Conservation (phyloP, 2,888 invertebrate species). For the Holacanthella duospinosa region DNA sequence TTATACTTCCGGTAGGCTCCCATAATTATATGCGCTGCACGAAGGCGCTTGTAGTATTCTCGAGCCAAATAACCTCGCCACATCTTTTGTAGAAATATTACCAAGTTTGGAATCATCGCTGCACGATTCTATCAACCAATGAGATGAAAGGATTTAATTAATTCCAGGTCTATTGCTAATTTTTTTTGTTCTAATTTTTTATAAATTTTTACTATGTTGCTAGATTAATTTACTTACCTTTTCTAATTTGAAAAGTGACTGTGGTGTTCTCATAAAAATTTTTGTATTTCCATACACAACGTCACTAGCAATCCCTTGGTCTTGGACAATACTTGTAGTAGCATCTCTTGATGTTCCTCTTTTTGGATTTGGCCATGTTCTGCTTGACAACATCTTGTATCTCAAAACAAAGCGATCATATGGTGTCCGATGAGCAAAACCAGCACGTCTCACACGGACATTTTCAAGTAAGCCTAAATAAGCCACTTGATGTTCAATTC, state of each 20-base stretch:
- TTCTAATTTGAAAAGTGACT: conserved; percentile 81
- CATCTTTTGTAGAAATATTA: conserved; percentile 86
- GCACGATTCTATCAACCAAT: conserved; percentile 53
- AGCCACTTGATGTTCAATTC: conserved; percentile 49
- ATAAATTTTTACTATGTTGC: neutral
- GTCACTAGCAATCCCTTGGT: conserved; percentile 64
- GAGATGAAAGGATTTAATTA: neutral
- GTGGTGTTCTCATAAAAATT: conserved; percentile 86
- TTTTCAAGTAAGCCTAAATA: conserved; percentile 36
- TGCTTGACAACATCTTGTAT: conserved; percentile 92
- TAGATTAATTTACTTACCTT: conserved; percentile 43
- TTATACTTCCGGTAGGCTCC: conserved; percentile 69
- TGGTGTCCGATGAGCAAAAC: conserved; percentile 89
- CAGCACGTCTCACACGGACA: conserved; percentile 86
- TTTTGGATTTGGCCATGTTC: conserved; percentile 94
- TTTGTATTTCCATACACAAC: conserved; percentile 93
- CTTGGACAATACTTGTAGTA: conserved; percentile 69
- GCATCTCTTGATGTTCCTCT: conserved; percentile 68
- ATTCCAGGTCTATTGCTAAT: neutral
- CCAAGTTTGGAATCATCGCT: conserved; percentile 79
- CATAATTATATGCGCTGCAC: conserved; percentile 72
- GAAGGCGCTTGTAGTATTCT: conserved; percentile 68
- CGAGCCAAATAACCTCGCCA: conserved; percentile 77
- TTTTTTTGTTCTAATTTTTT: neutral
- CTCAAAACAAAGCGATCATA: conserved; percentile 63